Percentiles rank a stretch among this genome's conserved stretches.
phyloP scores from a whole-genome alignment of 2,113 vertebrate genomes.

The Gymnobelideus leadbeateri region DNA sequence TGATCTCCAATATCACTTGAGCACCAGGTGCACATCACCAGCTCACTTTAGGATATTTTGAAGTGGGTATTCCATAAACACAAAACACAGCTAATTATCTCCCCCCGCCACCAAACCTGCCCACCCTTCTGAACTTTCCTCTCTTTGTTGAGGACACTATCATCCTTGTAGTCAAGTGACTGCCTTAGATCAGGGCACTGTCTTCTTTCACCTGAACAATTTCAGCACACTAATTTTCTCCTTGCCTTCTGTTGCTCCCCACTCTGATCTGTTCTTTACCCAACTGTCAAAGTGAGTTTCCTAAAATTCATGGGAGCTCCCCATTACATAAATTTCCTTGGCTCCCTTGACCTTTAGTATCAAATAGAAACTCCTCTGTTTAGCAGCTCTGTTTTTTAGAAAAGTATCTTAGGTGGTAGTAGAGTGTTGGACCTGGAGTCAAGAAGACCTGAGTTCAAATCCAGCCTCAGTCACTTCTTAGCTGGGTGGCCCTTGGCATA shows the following conservation, averaged over 20 bases:
- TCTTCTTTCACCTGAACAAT: neutral
- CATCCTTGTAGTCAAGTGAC: neutral
- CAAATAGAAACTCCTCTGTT: neutral
- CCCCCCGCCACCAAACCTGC: neutral
- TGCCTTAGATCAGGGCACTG: neutral
- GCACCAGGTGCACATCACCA: neutral
- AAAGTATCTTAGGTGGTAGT: neutral
- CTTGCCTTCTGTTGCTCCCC: neutral
- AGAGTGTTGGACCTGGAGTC: neutral
- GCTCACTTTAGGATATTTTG: neutral
- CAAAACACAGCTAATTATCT: neutral
- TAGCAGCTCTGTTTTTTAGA: neutral
- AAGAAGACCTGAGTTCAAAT: neutral
- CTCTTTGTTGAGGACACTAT: neutral
- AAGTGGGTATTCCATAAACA: neutral
- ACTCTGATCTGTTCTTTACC: neutral
- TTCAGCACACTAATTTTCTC: neutral
- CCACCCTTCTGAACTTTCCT: neutral
- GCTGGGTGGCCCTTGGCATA: neutral
- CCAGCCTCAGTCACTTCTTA: neutral
- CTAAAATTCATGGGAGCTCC: neutral
- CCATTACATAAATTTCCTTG: neutral
- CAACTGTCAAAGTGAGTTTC: neutral
- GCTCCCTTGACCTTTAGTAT: neutral
- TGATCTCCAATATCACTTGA: neutral